phyloP scores from a whole-genome alignment of 2,797 vertebrate species.

The Leptodactylus fallax region DNA sequence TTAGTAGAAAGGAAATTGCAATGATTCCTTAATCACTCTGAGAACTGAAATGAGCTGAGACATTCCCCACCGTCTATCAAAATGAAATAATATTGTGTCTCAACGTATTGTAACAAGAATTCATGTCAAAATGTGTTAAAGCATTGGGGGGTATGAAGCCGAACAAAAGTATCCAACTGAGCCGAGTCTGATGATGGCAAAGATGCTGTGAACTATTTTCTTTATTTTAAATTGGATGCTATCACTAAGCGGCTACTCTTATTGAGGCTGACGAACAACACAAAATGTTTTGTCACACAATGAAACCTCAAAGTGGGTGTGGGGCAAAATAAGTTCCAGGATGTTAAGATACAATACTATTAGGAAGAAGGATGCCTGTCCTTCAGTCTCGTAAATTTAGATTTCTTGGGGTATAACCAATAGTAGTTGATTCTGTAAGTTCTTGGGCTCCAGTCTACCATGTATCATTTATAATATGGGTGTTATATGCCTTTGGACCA shows the following conservation, averaged over 20 bases:
- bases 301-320: not conserved
- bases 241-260: not conserved
- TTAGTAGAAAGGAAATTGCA: slow-evolving; percentile 54
- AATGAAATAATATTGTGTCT: slow-evolving; percentile 56
- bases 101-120: slow-evolving; percentile 54
- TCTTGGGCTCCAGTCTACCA: no score
- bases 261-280: not conserved
- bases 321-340: not conserved
- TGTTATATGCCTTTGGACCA: no score
- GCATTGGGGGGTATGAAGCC: slow-evolving; percentile 62
- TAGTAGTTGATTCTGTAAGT: not conserved
- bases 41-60: slow-evolving; percentile 62
- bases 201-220: slow-evolving; percentile 64
- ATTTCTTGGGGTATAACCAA: not conserved
- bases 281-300: not conserved
- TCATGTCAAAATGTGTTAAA: slow-evolving; percentile 68
- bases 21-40: slow-evolving; percentile 68
- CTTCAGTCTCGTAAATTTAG: not conserved
- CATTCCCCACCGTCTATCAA: slow-evolving; percentile 64
- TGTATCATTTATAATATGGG: no score
- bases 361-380: not conserved
- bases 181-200: slow-evolving; percentile 61
- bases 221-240: not conserved
- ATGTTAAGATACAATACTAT: not conserved
- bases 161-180: slow-evolving; percentile 65